These are phyloP conservation scores for Acrocephalus scirpaceus DNA, from an alignment of 2,797 vertebrate species.

Conservation along the genomic window DNA sequence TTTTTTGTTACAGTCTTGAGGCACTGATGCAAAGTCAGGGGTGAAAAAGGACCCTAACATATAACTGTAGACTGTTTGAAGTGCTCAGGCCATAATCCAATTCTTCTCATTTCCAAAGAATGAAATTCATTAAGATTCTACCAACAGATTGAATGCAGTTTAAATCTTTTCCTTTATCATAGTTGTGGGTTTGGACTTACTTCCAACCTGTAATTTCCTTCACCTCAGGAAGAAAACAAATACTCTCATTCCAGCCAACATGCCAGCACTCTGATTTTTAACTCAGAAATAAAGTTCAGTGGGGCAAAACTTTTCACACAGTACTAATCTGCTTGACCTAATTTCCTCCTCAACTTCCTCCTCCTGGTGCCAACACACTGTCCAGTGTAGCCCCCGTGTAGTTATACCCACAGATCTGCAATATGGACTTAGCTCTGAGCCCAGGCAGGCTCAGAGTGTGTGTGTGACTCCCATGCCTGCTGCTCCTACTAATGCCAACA, in stretches of 20 bases:
- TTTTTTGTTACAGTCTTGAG: not conserved
- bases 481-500: not conserved
- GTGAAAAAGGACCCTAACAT: not conserved
- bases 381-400: not conserved
- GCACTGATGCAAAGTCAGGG: not conserved
- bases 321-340: not conserved
- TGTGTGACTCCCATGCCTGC: not conserved
- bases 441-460: not conserved
- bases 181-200: not conserved
- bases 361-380: not conserved
- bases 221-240: not conserved
- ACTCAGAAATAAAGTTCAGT: constrained; percentile 21
- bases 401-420: not conserved
- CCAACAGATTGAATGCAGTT: not conserved
- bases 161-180: not conserved
- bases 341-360: not conserved
- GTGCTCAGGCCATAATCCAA: not conserved
- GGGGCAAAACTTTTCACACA: not conserved
- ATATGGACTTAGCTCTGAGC: not conserved
- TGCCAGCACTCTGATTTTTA: not conserved
- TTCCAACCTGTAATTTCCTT: not conserved
- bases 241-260: not conserved
- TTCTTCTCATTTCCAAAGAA: not conserved
- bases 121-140: not conserved
- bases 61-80: not conserved